Evolutionary conservation across 2,113 vertebrate genomes (phyloP).

Genomic region (Brienomyrus brachyistius): DNA sequence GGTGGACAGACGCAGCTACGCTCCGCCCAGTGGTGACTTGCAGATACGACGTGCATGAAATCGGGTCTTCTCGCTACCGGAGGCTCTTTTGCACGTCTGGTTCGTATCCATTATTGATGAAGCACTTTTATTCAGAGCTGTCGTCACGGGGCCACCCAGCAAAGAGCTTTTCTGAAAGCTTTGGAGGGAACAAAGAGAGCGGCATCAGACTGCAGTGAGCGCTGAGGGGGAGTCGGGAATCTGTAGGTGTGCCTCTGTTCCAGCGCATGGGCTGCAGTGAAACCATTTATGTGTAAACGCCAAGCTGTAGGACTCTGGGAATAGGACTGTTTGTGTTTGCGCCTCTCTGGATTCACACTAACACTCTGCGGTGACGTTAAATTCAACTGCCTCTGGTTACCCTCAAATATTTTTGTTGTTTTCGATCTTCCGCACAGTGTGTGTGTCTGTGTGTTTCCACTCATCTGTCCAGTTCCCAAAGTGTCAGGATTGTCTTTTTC

Average conservation of each 20-base stretch:
- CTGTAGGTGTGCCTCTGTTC: not conserved
- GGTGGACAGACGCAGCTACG: not conserved
- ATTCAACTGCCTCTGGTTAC: not conserved
- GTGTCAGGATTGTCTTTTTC: not conserved
- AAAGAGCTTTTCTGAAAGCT: not conserved
- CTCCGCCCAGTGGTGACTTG: not conserved
- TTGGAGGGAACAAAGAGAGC: not conserved
- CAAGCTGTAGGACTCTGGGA: not conserved
- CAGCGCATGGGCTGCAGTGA: not conserved
- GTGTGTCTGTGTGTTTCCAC: not conserved
- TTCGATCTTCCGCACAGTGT: not conserved
- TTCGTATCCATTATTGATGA: not conserved
- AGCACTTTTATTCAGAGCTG: not conserved
- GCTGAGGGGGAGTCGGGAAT: not conserved
- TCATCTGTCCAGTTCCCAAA: not conserved
- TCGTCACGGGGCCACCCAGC: not conserved
- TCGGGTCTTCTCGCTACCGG: not conserved
- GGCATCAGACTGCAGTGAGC: not conserved
- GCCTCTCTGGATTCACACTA: not conserved
- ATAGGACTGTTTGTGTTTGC: not conserved
- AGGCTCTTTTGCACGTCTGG: not conserved
- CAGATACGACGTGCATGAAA: not conserved
- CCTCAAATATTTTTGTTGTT: not conserved
- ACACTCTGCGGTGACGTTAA: not conserved
- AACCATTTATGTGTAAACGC: not conserved